Evolutionary conservation across 2,113 vertebrate species (phyloP).

Genomic region (Aythya baeri): DNA sequence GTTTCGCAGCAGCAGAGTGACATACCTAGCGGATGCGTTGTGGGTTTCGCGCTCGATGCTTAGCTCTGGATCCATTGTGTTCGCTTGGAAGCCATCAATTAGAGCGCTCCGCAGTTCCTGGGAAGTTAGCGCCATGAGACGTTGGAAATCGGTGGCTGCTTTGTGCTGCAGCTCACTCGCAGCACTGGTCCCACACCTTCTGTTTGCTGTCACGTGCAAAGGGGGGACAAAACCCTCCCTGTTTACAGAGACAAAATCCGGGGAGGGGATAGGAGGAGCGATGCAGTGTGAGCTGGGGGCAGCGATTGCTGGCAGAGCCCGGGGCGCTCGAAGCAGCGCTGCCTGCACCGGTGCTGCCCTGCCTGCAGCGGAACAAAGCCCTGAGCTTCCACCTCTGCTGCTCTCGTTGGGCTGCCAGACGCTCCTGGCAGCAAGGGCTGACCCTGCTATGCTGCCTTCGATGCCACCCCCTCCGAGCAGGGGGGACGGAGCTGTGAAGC

Average conservation of each 20-base stretch:
- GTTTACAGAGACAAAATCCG: conserved; percentile 9
- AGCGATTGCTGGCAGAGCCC: conserved; percentile 55
- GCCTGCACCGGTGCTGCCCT: not conserved
- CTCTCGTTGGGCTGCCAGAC: not conserved
- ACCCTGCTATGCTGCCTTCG: not conserved
- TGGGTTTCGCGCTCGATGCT: not conserved
- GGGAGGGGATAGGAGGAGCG: conserved; percentile 34
- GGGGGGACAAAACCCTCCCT: not conserved
- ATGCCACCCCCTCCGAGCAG: not conserved
- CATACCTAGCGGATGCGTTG: not conserved
- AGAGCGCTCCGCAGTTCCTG: not conserved
- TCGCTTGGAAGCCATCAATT: not conserved
- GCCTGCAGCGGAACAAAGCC: not conserved
- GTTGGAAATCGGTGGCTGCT: not conserved
- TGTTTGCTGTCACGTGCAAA: not conserved
- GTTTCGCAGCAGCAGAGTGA: not conserved
- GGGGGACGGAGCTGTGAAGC: not conserved
- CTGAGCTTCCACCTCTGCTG: not conserved
- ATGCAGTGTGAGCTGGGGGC: conserved; percentile 33
- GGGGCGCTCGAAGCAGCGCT: conserved; percentile 41
- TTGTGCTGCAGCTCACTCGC: not conserved
- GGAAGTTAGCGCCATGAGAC: not conserved
- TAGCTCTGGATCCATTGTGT: not conserved
- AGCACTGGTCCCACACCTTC: not conserved
- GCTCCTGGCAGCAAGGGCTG: not conserved